These are phyloP conservation scores for Drosophila borborema DNA, from an alignment of 2,888 invertebrate genomes.

Conservation along the genomic window DNA sequence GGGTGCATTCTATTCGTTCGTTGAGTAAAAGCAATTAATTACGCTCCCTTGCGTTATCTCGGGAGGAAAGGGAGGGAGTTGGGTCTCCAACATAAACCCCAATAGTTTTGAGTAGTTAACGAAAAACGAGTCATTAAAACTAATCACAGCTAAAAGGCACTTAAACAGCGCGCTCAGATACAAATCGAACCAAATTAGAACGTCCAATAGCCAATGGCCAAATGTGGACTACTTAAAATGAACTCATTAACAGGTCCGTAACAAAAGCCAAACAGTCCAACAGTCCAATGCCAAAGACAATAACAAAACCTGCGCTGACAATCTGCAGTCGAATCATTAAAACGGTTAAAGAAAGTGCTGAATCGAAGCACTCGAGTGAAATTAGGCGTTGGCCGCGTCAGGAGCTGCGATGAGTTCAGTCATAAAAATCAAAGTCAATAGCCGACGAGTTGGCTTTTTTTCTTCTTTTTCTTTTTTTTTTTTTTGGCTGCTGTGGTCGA, in stretches of 20 bases:
- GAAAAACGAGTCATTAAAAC: constrained; percentile 69
- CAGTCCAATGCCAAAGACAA: neutral
- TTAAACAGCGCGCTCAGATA: constrained; percentile 67
- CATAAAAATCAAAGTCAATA: constrained; percentile 77
- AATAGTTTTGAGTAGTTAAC: constrained; percentile 17
- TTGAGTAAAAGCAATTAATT: constrained; percentile 55
- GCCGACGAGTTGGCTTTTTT: constrained; percentile 54
- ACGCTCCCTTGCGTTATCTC: constrained; percentile 30
- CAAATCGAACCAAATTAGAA: constrained; percentile 69
- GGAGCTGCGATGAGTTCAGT: constrained; percentile 35
- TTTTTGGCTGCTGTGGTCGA: constrained; percentile 34
- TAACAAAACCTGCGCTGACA: constrained; percentile 14
- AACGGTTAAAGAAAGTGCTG: constrained; percentile 66
- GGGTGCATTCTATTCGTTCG: constrained; percentile 45
- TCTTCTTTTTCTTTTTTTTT: no score
- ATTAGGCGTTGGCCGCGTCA: constrained; percentile 64
- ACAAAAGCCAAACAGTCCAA: neutral
- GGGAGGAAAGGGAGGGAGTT: neutral
- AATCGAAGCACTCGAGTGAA: constrained; percentile 54
- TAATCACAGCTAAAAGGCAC: constrained; percentile 76
- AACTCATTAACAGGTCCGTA: constrained; percentile 68
- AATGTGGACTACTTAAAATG: constrained; percentile 69
- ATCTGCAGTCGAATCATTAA: constrained; percentile 50
- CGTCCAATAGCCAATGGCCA: constrained; percentile 33
- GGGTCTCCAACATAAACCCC: constrained; percentile 26